Base-by-base conservation (phyloP, 2,113 vertebrate species). In the Pseudopipra pipra region DNA sequence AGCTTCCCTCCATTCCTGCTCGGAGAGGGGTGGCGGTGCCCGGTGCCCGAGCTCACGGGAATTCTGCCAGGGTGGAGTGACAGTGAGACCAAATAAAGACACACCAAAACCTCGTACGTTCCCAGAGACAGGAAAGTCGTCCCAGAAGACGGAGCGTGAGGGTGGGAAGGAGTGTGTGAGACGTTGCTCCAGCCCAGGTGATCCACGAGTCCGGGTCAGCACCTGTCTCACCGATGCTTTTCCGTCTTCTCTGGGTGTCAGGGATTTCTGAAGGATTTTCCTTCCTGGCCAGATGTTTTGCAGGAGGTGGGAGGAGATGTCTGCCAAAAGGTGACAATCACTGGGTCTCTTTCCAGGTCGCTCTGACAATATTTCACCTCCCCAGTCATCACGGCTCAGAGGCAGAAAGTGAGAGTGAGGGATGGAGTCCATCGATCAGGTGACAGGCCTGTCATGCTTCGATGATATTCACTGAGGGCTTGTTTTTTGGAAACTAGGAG, bases 401-500 rank as follows among this genome's bases (percentile, higher is more conserved):
- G 84, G 93, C 94, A 95, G 95, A 65, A 70, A 93, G 85, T 68
- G 95, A 92, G 93, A 95, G 95, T 85, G 91, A 96, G 95, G 97
- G 94, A 94, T 70, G 93, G 85, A 97, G 95, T 95, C 95, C 90
- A 91, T 96, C 92, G 56, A 66, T 71, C 94, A 75, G 95, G 31
- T 80, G 95, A 63, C 88, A 89, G 90, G 56, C 95, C 95, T 96
- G 96, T 97, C 98, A 98, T 14, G 93, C 98, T 96, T 98, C 97
- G 2, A 96, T 97, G 96, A 98, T 97, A 27, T 97, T 98, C 97
- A 97, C 97, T 6, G 95, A 98, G 90, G 97, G 95, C 95, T 98
- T 98, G 96, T 97, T 97, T 97, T 98, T 97, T 59, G 98, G 97
- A 79, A 98, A 98, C 96, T 96, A 39, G 94, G 91, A 95, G 91